Evolutionary conservation across 2,888 invertebrate species (phyloP), one percentile per base, ranked within the genome.

Genomic region (Zygothrica quintamaculata): DNA sequence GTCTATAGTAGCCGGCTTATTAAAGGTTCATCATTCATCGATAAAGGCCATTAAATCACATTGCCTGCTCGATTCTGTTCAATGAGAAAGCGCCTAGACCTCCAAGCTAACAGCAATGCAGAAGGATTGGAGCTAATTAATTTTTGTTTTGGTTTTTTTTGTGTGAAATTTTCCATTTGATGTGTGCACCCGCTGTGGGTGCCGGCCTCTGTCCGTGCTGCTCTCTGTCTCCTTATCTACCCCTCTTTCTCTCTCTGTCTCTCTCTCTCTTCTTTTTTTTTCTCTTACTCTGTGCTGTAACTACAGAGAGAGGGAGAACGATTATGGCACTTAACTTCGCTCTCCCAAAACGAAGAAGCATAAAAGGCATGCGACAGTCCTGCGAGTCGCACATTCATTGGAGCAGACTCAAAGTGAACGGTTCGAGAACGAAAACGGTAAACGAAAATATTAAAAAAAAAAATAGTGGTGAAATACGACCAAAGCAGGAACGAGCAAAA

Each of bases 141-240:
- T 60, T 77, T 44, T 33, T n/a, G 43, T 18, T 18, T 29, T 34
- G 12, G 31, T 51, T 31, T 16, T 43, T 37, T 57, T 62, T n/a
- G n/a, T n/a, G n/a, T n/a, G 82, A 64, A 84, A 88, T 80, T 88
- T 84, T 84, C 82, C 82, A 65, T 67, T 74, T 68, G 40, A 61
- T 61, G 64, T 56, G n/a, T 42, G 47, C 42, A 50, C n/a, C n/a
- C n/a, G n/a, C n/a, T 56, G 62, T 67, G 71, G 70, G 81, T 77
- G 81, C 36, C 60, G 64, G 16, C 12, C 31, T 53, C 64, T 7
- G 8, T 25, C 26, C 22, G 37, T 53, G 47, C 48, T 62, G 39
- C n/a, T 47, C 29, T 69, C 52, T 37, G 22, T 52, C 46, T 52
- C 26, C 47, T 47, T 40, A 48, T 53, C 43, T 37, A n/a, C 3